Evolutionary conservation across 2,888 invertebrate genomes (phyloP), one percentile per base, ranked within the genome.

Genomic region (Scaptomyza caliginosa): DNA sequence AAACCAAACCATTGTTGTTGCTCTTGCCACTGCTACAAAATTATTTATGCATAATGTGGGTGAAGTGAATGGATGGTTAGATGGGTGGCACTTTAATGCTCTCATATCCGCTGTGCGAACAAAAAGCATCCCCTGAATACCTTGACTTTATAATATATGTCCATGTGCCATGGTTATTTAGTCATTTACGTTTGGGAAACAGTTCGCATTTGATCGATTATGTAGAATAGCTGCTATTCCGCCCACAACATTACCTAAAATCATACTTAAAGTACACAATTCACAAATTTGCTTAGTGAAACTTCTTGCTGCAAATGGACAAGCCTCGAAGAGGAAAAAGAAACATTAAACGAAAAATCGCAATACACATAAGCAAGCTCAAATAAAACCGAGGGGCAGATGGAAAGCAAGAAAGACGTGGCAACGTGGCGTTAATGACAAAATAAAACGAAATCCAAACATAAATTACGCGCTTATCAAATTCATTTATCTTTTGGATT

Each of bases 401-500:
- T 5, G 7, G 36, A 5, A 28, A 30, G 38, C 5, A 17, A 13
- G 28, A 19, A 21, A 55, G 64, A 70, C 34, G 52, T 74, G 69
- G 83, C 74, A 78, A 81, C 74, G 62, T 66, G 67, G 85, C 83
- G 88, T 86, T 85, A 85, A 85, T 85, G 88, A 87, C 86, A 80
- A 77, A 73, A 87, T 86, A 86, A 85, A 85, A 87, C 85, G 85
- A 86, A 85, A 85, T 85, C 88, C 86, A 77, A 87, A 85, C 85
- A 85, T 85, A 87, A 87, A 85, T 85, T 85, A 84, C 77, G 73
- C 87, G 77, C 88, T 86, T 86, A 86, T 86, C 86, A 86, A 80
- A 88, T 88, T 86, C 86, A 86, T 86, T 86, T 86, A 86, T 86
- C 86, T 86, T 85, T 79, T 48, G 84, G 82, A 88, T 84, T 86